Conservation (phyloP, 1,140 invertebrate species). For the Neomicropteryx cornuta region DNA sequence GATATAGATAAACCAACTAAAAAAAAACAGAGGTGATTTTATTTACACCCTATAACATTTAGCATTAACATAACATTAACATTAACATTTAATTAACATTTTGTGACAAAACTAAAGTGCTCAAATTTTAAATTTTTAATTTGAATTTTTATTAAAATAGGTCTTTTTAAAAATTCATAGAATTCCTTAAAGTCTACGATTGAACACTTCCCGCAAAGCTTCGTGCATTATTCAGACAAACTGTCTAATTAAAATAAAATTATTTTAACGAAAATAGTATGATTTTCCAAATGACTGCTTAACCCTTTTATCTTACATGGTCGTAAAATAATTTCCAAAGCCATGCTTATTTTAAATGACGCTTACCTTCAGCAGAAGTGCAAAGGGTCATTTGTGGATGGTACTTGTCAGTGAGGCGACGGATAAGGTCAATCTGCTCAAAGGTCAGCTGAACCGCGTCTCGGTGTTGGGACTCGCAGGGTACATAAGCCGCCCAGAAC, state of each 20-base stretch:
- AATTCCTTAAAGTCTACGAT: too few species aligned
- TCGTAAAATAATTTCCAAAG: too few species aligned
- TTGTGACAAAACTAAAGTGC: neutral
- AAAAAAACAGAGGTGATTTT: neutral
- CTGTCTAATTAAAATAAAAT: too few species aligned
- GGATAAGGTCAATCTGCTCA: conserved; percentile 80
- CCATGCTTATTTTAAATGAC: neutral
- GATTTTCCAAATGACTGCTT: too few species aligned
- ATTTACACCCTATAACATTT: neutral
- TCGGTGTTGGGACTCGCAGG: conserved; percentile 71
- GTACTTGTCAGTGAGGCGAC: conserved; percentile 70
- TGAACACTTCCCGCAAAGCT: too few species aligned
- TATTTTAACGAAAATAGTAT: too few species aligned
- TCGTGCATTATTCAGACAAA: too few species aligned
- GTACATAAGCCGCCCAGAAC: conserved; percentile 85
- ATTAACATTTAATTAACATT: too few species aligned
- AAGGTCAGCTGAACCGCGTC: conserved; percentile 77
- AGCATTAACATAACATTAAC: neutral
- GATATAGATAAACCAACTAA: neutral
- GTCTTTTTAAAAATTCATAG: too few species aligned
- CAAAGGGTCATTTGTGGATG: conserved; percentile 67
- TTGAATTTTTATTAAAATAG: neutral
- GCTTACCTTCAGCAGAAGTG: conserved; percentile 59
- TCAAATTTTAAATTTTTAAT: neutral
- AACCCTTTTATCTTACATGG: too few species aligned